Evolutionary conservation across 2,797 vertebrate genomes (phyloP), one percentile per base, ranked within the genome.

Genomic region (Gallirallus australis): DNA sequence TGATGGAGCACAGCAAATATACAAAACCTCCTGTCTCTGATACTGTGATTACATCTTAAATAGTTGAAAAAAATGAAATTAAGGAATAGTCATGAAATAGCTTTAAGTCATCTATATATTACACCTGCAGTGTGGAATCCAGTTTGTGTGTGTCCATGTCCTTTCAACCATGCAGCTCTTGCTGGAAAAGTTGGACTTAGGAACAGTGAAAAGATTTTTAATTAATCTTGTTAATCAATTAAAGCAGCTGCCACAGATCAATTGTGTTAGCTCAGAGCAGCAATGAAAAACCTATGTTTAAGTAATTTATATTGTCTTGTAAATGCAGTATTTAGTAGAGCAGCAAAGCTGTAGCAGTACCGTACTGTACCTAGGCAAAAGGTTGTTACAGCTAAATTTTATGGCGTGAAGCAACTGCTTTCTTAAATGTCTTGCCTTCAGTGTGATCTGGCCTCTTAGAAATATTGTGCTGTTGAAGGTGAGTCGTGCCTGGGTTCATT

Each of bases 331-430:
- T 33, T 69, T 37, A 48, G 30, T 20, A 56, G 59, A 60, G 61
- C 25, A 87, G 40, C 79, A 90, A 68, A 63, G 19, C 70, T 85
- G 30, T 48, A 81, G 39, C 56, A 72, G 12, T 79, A 14, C 13
- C 25, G 8, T 45, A 15, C 31, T 56, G 4, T 31, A 7, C 24
- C 37, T 50, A 48, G 25, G 40, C 45, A 82, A 73, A 82, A 82
- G 48, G 19, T 48, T 82, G 19, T 42, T 81, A 12, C 47, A 68
- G 39, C 37, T 65, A 11, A 56, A 48, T 77, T 90, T 68, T 12
- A 17, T 56, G 80, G 24, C 0, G 0, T 63, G 17, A 25, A 30
- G 56, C 37, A 61, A 12, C 13, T 0, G 0, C 64, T 78, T 91
- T 40, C 35, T 57, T 73, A 63, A 64, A 48, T 40, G 37, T 23